Percentiles rank a stretch among this genome's conserved stretches.
phyloP scores from a whole-genome alignment of 2,888 invertebrate species.

The Caenorhabditis doughertyi region DNA sequence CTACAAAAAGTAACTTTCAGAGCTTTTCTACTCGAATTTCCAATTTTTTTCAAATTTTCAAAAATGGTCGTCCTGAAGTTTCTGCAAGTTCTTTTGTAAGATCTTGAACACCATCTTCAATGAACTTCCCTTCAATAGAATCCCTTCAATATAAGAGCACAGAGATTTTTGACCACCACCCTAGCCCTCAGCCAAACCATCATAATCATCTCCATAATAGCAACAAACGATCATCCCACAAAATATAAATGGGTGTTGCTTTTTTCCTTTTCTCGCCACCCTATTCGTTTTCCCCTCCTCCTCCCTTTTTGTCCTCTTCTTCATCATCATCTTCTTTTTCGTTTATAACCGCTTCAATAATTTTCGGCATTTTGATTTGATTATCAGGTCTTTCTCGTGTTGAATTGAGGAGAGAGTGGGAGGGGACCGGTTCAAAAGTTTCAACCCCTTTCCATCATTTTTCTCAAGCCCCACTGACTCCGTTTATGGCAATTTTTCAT shows the following conservation, averaged over 20 bases:
- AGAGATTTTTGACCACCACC: too few species aligned
- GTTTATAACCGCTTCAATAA: conserved; percentile 60
- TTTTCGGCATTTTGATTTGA: conserved; percentile 62
- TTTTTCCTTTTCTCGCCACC: too few species aligned
- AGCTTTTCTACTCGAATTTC: too few species aligned
- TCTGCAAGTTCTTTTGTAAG: too few species aligned
- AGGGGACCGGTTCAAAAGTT: conserved; percentile 49
- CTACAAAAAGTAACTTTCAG: too few species aligned
- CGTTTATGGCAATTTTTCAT: neutral
- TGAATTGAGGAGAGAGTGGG: neutral
- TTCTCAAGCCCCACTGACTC: neutral
- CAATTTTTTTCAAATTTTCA: too few species aligned
- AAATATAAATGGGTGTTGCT: conserved; percentile 20
- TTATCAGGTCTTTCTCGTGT: conserved; percentile 47
- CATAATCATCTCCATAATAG: neutral
- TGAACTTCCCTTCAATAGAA: too few species aligned
- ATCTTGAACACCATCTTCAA: too few species aligned
- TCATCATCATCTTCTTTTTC: too few species aligned
- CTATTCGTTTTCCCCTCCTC: neutral
- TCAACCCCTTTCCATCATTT: neutral
- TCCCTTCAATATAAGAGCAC: too few species aligned
- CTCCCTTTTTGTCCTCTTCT: neutral
- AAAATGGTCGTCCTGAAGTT: too few species aligned
- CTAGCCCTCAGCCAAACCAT: neutral
- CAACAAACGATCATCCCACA: conserved; percentile 3